Evolutionary conservation across 2,113 vertebrate genomes (phyloP).

Genomic region (Paralichthys olivaceus): DNA sequence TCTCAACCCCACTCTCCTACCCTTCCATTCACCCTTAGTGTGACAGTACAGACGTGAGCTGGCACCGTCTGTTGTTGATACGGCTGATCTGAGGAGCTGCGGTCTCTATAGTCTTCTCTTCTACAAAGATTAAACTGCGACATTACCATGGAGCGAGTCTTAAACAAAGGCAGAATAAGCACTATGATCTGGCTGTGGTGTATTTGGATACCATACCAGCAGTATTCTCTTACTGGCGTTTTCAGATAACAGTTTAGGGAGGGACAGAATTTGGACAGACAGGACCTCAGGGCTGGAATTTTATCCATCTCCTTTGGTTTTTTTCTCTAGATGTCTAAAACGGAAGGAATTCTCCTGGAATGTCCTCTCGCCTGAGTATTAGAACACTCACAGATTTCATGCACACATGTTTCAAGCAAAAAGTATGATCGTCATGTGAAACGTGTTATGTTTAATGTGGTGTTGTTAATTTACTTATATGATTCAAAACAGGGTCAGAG

Average conservation of each 20-base stretch:
- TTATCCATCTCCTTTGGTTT: conserved; percentile 52
- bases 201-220: conserved; percentile 59
- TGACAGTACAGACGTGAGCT: conserved; percentile 21
- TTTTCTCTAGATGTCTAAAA: conserved; percentile 27
- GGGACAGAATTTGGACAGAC: conserved; percentile 47
- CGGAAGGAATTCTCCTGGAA: conserved; percentile 53
- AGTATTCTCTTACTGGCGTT: conserved; percentile 53
- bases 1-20: neutral
- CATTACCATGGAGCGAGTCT: conserved; percentile 32
- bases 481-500: conserved; percentile 19
- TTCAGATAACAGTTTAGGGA: conserved; percentile 54
- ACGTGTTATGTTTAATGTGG: neutral
- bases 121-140: conserved; percentile 45
- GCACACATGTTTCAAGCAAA: conserved; percentile 4
- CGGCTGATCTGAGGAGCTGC: neutral
- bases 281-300: conserved; percentile 62
- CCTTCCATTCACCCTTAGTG: conserved; percentile 31
- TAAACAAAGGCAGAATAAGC: conserved; percentile 36
- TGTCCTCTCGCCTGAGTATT: conserved; percentile 37
- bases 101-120: neutral
- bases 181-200: conserved; percentile 34
- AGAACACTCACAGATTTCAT: conserved; percentile 30
- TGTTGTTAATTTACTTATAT: conserved; percentile 3
- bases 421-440: conserved; percentile 19
- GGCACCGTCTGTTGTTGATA: conserved; percentile 18